Evolutionary conservation across 2,113 vertebrate genomes (phyloP), one percentile per base, ranked within the genome.

Genomic region (Montifringilla adamsi): DNA sequence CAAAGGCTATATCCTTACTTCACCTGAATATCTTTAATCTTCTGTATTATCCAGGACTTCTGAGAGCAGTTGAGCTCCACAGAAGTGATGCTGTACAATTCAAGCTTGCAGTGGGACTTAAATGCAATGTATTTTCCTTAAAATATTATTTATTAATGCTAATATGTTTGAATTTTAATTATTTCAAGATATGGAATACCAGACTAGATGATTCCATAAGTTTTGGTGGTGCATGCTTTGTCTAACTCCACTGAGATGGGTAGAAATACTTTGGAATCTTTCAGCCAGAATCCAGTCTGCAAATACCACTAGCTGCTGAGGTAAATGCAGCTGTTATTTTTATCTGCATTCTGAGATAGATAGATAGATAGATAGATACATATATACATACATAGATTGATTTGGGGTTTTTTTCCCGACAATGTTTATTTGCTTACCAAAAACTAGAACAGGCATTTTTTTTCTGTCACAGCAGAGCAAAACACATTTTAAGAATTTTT

Each of bases 401-500:
- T 52, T 31, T 27, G 3, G 6, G 4, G 0, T 8, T 16, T 18
- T 78, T 67, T 59, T 9, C 7, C 15, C 6, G 58, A 10, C 37
- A 20, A 14, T 69, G 39, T 66, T 62, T 41, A 26, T 74, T 83
- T 87, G 10, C 24, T 67, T 27, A 39, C 13, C 13, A 52, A 70
- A 76, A 92, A 18, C 19, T 31, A 33, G 20, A 76, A 75, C 84
- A 68, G 50, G 53, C 41, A 13, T 80, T 46, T 75, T 64, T 92
- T 70, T 81, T 69, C 83, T 59, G 16, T 70, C 53, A 58, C 43
- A 89, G 76, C 37, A 67, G 47, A 68, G 80, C 22, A 41, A 82
- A 90, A 90, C 78, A 77, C 58, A 62, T 73, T 85, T 89, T 84
- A 59, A 70, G 72, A 73, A 90, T 62, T 73, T 85, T 89, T 84